These are phyloP conservation scores for Grantiella picta DNA, from an alignment of 2,113 vertebrate species.

Conservation along the genomic window DNA sequence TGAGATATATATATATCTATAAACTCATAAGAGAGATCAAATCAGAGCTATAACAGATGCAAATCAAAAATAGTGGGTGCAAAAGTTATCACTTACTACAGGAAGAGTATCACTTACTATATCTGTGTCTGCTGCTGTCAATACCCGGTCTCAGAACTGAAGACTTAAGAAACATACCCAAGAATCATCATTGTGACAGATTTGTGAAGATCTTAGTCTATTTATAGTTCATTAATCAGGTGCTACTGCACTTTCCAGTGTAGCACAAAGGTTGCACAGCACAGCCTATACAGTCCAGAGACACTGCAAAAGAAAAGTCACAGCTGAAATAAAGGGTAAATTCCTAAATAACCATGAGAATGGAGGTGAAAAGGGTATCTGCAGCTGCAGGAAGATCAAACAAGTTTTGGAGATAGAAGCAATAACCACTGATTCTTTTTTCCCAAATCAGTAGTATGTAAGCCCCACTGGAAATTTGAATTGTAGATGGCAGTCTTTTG, in stretches of 20 bases:
- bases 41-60: background rate
- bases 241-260: background rate
- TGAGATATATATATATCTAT: background rate
- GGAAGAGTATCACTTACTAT: background rate
- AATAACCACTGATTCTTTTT: background rate
- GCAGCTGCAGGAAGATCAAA: background rate
- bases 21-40: background rate
- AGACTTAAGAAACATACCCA: background rate
- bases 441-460: background rate
- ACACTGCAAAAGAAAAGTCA: background rate
- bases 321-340: background rate
- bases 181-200: background rate
- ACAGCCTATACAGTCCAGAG: background rate
- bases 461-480: background rate
- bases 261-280: background rate
- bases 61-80: background rate
- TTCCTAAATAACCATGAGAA: background rate
- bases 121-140: background rate
- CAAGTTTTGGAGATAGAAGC: background rate
- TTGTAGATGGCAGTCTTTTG: background rate
- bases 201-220: background rate
- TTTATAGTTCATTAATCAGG: background rate
- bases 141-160: background rate
- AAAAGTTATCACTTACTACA: background rate
- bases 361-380: background rate